Percentiles rank a stretch among this genome's conserved stretches.
These are phyloP conservation scores for Lasioglossum marginatum DNA, from an alignment of 2,888 invertebrate genomes.

Conservation along the genomic window DNA sequence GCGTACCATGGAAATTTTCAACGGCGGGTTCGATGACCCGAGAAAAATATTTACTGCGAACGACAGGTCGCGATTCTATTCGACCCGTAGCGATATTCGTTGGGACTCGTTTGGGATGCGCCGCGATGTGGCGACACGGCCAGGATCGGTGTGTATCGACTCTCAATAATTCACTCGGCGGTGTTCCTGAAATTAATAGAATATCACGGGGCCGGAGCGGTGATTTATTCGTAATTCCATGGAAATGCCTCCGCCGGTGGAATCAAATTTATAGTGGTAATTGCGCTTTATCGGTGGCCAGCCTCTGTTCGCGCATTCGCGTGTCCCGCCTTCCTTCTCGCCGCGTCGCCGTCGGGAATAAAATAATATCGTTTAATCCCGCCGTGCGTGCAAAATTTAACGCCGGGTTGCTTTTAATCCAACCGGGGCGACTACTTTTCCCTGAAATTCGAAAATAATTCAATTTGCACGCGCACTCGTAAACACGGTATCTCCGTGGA, in stretches of 20 bases:
- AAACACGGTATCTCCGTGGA: slow-evolving; percentile 15
- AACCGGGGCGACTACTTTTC: slow-evolving; percentile 3
- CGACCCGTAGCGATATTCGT: neutral
- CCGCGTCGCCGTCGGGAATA: slow-evolving; percentile 21
- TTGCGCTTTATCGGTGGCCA: slow-evolving; percentile 48
- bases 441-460: slow-evolving; percentile 50
- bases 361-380: slow-evolving; percentile 51
- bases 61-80: slow-evolving; percentile 8
- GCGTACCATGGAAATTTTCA: slow-evolving; percentile 26
- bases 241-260: slow-evolving; percentile 45
- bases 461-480: slow-evolving; percentile 10
- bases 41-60: slow-evolving; percentile 54
- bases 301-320: slow-evolving; percentile 3
- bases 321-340: neutral
- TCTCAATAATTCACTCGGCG: slow-evolving; percentile 61
- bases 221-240: slow-evolving; percentile 69
- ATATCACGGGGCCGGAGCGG: slow-evolving; percentile 55
- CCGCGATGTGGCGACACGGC: slow-evolving; percentile 36
- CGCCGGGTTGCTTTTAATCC: slow-evolving; percentile 40
- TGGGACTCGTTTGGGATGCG: slow-evolving; percentile 25
- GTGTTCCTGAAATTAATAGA: slow-evolving; percentile 69
- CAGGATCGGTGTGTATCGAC: slow-evolving; percentile 52
- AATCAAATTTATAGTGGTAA: slow-evolving; percentile 60
- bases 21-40: slow-evolving; percentile 28
- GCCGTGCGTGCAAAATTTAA: slow-evolving; percentile 42